A percentile compares a stretch with the other conserved stretches of the same genome.
Evolutionary conservation across 2,113 vertebrate species (phyloP).

Genomic region (Embiotoca jacksoni): DNA sequence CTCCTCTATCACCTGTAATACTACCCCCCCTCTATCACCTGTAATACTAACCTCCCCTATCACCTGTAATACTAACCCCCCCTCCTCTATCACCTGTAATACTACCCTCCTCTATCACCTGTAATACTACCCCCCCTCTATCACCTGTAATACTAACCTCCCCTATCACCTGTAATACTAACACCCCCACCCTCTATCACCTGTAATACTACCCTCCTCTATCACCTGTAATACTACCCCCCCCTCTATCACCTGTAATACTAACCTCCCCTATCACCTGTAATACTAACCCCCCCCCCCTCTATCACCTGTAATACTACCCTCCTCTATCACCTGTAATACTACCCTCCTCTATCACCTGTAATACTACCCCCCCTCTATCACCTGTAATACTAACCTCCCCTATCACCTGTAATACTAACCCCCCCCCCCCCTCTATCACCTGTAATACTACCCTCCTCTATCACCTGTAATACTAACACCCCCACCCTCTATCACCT

Average conservation of each 20-base stretch:
- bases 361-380: no score
- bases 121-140: conserved; percentile 10
- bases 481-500: neutral
- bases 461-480: conserved; percentile 31
- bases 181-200: neutral
- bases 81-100: neutral
- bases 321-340: no score
- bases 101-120: conserved; percentile 5
- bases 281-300: neutral
- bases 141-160: neutral
- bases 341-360: no score
- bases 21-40: neutral
- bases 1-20: conserved; percentile 27
- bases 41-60: neutral
- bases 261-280: neutral
- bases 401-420: conserved; percentile 30
- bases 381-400: no score
- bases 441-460: neutral
- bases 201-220: neutral
- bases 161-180: conserved; percentile 33
- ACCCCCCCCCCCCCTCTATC: no score
- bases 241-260: conserved; percentile 31
- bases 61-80: conserved; percentile 28
- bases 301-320: no score
- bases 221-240: neutral